Base-by-base conservation (phyloP, 2,113 vertebrate genomes). In the Ascaphus truei region DNA sequence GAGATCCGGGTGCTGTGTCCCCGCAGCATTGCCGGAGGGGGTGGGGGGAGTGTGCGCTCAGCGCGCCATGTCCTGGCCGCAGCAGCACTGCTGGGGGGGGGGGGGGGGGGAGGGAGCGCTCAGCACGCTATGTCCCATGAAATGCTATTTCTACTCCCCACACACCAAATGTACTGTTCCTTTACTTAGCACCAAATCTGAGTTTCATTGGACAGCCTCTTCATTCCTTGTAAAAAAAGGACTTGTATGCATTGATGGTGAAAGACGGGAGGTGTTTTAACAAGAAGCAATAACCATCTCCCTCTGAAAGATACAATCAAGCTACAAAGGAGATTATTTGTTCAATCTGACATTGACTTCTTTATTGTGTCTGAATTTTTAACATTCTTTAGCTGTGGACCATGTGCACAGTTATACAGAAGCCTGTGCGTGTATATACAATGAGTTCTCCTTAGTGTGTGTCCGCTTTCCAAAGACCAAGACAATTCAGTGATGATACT, bases 331-430 rank as follows among this genome's bases (percentile, higher is more conserved):
- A 64, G 33, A 27, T 80, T 76, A n/a, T 63, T 77, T 77, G 76
- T 85, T 80, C 71, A 73, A 23, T 69, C 51, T 76, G 69, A 77
- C 63, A 30, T 72, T 75, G 69, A 77, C 77, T 74, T 82, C 51
- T 68, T 78, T 80, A 72, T 80, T 57, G 47, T 56, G 76, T 74
- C 57, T 58, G 65, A 79, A 80, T 82, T 78, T 62, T 62, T 86
- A 50, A 72, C 78, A 80, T 83, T 81, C 74, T 26, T 73, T 62
- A 67, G 55, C 58, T 62, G 50, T 62, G 36, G 61, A 64, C 26
- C 47, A 73, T 67, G 69, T 69, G 2, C 47, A 37, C 5, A 20
- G 52, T 41, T 68, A 18, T 66, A 31, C 36, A 75, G 36, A 72
- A 43, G 29, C 13, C 7, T 26, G 20, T 27, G 2, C 25, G 47